A percentile compares a stretch with the other conserved stretches of the same genome.
These are phyloP conservation scores for Nomada flava DNA, from an alignment of 2,888 invertebrate species.

Conservation along the genomic window DNA sequence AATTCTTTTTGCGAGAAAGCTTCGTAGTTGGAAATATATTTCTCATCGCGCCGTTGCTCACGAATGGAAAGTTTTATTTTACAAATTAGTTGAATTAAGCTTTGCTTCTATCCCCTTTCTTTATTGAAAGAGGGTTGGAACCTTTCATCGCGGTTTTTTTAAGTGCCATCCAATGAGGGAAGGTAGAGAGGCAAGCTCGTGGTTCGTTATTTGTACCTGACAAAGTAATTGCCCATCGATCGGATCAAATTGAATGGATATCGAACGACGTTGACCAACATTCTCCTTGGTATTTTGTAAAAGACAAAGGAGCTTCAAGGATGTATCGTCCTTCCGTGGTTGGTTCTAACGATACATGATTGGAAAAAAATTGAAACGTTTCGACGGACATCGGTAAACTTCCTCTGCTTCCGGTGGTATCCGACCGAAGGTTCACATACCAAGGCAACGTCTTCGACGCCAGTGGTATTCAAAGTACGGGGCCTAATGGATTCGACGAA, in stretches of 20 bases:
- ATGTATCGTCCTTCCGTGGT: neutral
- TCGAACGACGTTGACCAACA: conserved; percentile 23
- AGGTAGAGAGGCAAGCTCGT: conserved; percentile 38
- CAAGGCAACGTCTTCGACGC: conserved; percentile 42
- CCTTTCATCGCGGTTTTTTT: neutral
- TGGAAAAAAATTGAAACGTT: conserved; percentile 21
- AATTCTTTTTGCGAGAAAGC: too few relatives aligned
- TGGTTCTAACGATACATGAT: neutral
- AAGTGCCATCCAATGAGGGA: neutral
- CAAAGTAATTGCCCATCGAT: conserved; percentile 44
- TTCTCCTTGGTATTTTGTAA: neutral
- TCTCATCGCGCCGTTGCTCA: too few relatives aligned
- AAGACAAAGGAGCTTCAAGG: too few relatives aligned
- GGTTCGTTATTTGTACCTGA: conserved; percentile 37
- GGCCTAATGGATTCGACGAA: conserved; percentile 65
- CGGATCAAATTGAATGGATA: conserved; percentile 40
- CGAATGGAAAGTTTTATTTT: too few relatives aligned
- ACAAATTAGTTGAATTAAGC: too few relatives aligned
- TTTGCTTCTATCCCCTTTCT: too few relatives aligned
- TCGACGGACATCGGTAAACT: conserved; percentile 25
- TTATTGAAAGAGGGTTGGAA: too few relatives aligned
- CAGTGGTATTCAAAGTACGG: conserved; percentile 55
- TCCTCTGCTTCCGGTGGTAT: conserved; percentile 47
- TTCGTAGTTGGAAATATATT: too few relatives aligned
- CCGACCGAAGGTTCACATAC: conserved; percentile 33